Evolutionary conservation across 2,113 vertebrate genomes (phyloP), one percentile per base, ranked within the genome.

Genomic region (Heterocephalus glaber): DNA sequence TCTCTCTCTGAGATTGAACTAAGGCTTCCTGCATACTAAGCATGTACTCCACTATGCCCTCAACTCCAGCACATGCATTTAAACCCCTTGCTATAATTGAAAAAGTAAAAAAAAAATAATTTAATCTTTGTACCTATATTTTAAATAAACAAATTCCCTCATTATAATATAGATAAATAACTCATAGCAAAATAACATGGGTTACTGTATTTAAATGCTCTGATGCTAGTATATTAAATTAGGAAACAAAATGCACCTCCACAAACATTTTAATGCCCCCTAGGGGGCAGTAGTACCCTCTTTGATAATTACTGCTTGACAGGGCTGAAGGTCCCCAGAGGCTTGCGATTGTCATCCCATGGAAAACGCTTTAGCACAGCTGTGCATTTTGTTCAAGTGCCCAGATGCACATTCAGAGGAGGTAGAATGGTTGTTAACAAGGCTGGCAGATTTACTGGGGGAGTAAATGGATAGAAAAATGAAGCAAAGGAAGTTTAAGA

Each of bases 31-130:
- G 3, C 60, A 33, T 17, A 13, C 47, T 38, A 92, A 52, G 66
- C 44, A 76, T 28, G 11, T 22, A 61, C 56, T 83, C 56, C 61
- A 16, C 24, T 61, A 28, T 2, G 26, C 58, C 56, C 26, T 38
- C 49, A n/a, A 2, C 10, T 14, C 20, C 2, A 49, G 56, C 16
- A n/a, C 35, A 56, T 4, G 41, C 63, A 58, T 92, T 86, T 77
- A 92, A 86, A 56, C 88, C 5, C 1, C 6, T 63, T 86, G 52
- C 33, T 85, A 70, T 38, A 41, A 86, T 3, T 47, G 12, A 63
- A 70, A 86, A 93, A 95, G 63, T 70, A 89, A 86, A 76, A 38
- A 41, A n/a, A 89, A 8, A 44, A 26, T 52, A 65, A 52, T 83
- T 81, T 77, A 89, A 52, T 5, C 65, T 92, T 33, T 63, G 38